These are phyloP conservation scores for Tenualosa ilisha DNA, from an alignment of 2,797 vertebrate genomes.

Conservation along the genomic window DNA sequence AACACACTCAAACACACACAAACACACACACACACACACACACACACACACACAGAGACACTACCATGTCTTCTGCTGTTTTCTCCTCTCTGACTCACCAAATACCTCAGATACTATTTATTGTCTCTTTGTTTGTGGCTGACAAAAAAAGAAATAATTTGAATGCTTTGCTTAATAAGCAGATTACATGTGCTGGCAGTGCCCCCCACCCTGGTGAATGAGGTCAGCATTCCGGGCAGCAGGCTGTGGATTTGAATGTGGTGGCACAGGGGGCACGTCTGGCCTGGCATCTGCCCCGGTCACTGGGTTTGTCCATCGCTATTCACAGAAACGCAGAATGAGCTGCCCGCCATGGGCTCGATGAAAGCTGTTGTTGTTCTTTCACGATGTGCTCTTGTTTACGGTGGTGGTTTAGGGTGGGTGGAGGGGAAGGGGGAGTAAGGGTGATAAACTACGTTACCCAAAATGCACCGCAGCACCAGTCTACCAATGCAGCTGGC, in stretches of 20 bases:
- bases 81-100: neutral
- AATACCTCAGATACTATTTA: neutral
- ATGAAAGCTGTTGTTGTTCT: neutral
- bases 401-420: neutral
- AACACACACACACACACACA: too few species aligned
- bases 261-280: neutral
- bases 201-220: neutral
- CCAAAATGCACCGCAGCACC: neutral
- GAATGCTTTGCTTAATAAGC: conserved; percentile 8
- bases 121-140: neutral
- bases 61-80: neutral
- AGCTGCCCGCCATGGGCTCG: neutral
- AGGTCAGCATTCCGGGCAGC: neutral
- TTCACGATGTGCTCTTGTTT: neutral
- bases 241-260: neutral
- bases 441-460: conserved; percentile 15
- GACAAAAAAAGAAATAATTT: neutral
- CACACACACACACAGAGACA: too few species aligned
- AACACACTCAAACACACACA: too few species aligned
- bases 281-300: neutral
- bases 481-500: neutral
- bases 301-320: neutral
- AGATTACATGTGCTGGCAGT: neutral
- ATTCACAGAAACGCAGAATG: neutral
- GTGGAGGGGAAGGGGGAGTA: too few species aligned